Evolutionary conservation across 1,140 invertebrate species (phyloP), one percentile per base, ranked within the genome.

Genomic region (Mizuhopecten yessoensis): DNA sequence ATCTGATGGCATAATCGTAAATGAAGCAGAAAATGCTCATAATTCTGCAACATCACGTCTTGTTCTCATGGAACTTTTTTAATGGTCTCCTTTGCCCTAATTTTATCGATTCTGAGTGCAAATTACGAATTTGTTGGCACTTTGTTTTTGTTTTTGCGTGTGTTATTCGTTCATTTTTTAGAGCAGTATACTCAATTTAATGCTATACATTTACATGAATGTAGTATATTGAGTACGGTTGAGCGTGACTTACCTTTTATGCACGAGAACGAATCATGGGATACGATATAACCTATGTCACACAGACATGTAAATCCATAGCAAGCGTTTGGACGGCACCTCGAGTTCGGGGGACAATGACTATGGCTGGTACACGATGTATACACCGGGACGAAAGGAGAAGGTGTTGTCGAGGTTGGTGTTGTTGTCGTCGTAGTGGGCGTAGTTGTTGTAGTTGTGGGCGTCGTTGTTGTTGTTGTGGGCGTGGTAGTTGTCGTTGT

Each of bases 291-390:
- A 0, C 87, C 87, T 49, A 87, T 86, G 34, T 87, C 45, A 89
- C 91, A 92, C 13, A 88, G 87, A 87, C 91, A 92, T 5, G 86
- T 89, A 34, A 89, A 92, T 33, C 91, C 91, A 0, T 90, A 33
- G 45, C 91, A 92, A 29, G 39, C 91, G 29, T 86, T 90, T 0
- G 91, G 88, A 13, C 91, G 91, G 49, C 91, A 92, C 20, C 23
- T 87, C 0, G 91, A 86, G 13, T 89, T 29, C 0, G 42, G n/a
- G 9, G 91, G 91, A 87, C 91, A 92, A 33, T 92, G 39, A 2
- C n/a, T 39, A 34, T 92, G 42, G 0, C 89, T 86, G 33, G 75
- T 87, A 86, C 91, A 92, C n/a, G 75, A 90, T 0, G 90, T 49
- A 86, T 87, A 90, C 0, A 92, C 34, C 3, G 86, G 33, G 33